Conservation (phyloP, 2,888 invertebrate species). For the Ormyrus rosae region DNA sequence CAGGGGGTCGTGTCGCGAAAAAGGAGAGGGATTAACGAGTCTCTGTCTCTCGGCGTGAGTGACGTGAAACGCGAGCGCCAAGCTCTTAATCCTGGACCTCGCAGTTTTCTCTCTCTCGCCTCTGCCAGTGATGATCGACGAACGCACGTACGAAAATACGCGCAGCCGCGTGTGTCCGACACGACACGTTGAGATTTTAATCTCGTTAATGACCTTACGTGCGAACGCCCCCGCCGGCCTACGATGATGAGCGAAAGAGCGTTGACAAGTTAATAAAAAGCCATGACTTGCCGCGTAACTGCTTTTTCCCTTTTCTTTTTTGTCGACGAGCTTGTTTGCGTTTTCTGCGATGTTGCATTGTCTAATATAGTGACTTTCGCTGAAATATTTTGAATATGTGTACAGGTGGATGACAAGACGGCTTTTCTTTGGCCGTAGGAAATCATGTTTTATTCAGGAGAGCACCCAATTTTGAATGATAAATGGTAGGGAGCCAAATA, state of each 20-base stretch:
- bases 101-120: conserved; percentile 11
- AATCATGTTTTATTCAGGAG: too few relatives aligned
- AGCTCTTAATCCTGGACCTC: conserved; percentile 67
- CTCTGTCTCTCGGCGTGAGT: conserved; percentile 63
- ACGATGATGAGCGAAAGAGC: conserved; percentile 26
- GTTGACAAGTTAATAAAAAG: conserved; percentile 49
- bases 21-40: conserved; percentile 65
- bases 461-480: too few relatives aligned
- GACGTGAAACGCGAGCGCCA: conserved; percentile 69
- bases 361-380: too few relatives aligned
- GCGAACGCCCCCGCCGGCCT: neutral
- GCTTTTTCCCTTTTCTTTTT: too few relatives aligned
- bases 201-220: conserved; percentile 50
- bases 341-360: too few relatives aligned
- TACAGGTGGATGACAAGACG: neutral
- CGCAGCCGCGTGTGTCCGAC: conserved; percentile 16
- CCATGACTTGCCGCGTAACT: conserved; percentile 26
- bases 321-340: too few relatives aligned
- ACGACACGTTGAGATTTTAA: conserved; percentile 49
- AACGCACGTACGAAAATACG: conserved; percentile 28
- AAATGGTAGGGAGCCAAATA: too few relatives aligned
- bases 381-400: too few relatives aligned
- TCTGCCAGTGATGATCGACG: conserved; percentile 32
- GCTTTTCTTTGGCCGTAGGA: conserved; percentile 5
- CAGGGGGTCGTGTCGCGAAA: conserved; percentile 43